Percentiles rank a stretch among this genome's conserved stretches.
Conservation (phyloP, 2,888 invertebrate genomes). For the Mystacides longicornis region DNA sequence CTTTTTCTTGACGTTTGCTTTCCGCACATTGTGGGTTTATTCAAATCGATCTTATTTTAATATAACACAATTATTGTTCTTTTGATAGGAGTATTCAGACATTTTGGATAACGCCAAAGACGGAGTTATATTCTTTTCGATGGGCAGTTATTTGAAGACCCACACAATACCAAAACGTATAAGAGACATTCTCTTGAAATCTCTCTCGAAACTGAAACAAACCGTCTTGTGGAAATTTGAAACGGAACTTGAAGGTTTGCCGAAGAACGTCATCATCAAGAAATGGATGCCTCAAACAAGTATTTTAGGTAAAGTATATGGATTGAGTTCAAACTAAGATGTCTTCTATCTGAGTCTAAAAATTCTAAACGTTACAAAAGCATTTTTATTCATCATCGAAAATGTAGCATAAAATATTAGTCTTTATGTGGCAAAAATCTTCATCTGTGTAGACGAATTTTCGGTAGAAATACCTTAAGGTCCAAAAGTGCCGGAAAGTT, state of each 20-base stretch:
- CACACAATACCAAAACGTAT: slow-evolving; percentile 34
- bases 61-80: slow-evolving; percentile 24
- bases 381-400: too few relatives aligned
- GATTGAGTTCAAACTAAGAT: neutral
- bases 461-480: too few relatives aligned
- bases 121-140: slow-evolving; percentile 45
- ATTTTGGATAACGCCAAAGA: slow-evolving; percentile 38
- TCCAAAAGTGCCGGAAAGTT: too few relatives aligned
- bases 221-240: slow-evolving; percentile 45
- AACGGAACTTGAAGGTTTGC: slow-evolving; percentile 33
- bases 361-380: too few relatives aligned
- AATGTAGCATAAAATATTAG: too few relatives aligned
- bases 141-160: slow-evolving; percentile 41
- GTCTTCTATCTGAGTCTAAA: neutral
- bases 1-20: too few relatives aligned
- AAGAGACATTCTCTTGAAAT: slow-evolving; percentile 33
- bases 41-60: too few relatives aligned
- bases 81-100: slow-evolving; percentile 35
- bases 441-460: too few relatives aligned
- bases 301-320: slow-evolving; percentile 35
- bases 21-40: too few relatives aligned
- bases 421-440: too few relatives aligned
- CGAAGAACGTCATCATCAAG: slow-evolving; percentile 39
- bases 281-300: slow-evolving; percentile 42
- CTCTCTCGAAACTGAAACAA: slow-evolving; percentile 40